These are phyloP conservation scores for Lampris incognitus DNA, from an alignment of 2,113 vertebrate genomes.

Conservation along the genomic window DNA sequence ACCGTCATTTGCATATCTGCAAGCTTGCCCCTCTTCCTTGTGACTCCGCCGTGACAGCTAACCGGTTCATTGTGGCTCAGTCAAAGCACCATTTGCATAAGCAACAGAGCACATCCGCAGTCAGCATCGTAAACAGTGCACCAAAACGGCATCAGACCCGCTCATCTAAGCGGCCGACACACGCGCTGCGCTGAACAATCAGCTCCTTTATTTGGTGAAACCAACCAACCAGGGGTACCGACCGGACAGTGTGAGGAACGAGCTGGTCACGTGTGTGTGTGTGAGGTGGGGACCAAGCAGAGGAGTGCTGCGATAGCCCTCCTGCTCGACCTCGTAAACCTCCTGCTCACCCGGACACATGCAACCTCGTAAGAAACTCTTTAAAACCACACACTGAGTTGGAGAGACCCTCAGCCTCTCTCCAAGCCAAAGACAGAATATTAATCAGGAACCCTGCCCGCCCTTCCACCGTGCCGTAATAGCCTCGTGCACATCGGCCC, in stretches of 20 bases:
- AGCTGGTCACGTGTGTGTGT: not conserved
- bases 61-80: slow-evolving; percentile 31
- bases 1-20: slow-evolving; percentile 53
- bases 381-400: slow-evolving; percentile 54
- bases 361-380: slow-evolving; percentile 48
- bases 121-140: not conserved
- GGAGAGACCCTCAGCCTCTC: slow-evolving; percentile 59
- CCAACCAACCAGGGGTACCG: not conserved
- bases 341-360: slow-evolving; percentile 28
- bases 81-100: slow-evolving; percentile 53
- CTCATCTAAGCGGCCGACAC: slow-evolving; percentile 4
- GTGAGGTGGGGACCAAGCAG: not conserved
- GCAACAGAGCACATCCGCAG: slow-evolving; percentile 7
- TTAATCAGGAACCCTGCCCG: slow-evolving; percentile 60
- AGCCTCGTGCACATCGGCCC: slow-evolving; percentile 52
- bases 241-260: not conserved
- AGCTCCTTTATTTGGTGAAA: not conserved
- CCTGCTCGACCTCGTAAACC: not conserved
- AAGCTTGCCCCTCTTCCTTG: slow-evolving; percentile 25
- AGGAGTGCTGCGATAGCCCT: not conserved
- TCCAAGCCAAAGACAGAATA: slow-evolving; percentile 59
- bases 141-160: not conserved
- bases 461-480: slow-evolving; percentile 33
- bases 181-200: not conserved
- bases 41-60: slow-evolving; percentile 35